Percentiles rank a stretch among this genome's conserved stretches.
phyloP scores from a whole-genome alignment of 2,113 vertebrate genomes.

The Alaudala cheleensis region DNA sequence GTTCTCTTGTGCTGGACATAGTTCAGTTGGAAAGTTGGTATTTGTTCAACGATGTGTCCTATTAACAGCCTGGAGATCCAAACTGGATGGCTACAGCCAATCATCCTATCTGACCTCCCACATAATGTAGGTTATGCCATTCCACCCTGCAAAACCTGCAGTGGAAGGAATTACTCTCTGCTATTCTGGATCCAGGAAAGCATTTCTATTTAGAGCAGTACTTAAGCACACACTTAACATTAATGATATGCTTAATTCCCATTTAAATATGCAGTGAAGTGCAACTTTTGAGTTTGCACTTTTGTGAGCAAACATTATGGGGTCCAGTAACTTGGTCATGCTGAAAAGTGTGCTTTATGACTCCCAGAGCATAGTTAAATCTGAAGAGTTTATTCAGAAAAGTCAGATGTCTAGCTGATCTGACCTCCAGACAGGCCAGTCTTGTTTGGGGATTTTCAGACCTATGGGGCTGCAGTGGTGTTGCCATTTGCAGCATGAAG shows the following conservation, averaged over 20 bases:
- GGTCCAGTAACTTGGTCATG: not conserved
- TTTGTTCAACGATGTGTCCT: not conserved
- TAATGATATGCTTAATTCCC: slow-evolving; percentile 27
- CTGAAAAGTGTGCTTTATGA: not conserved
- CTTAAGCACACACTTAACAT: slow-evolving; percentile 39
- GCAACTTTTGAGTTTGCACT: not conserved
- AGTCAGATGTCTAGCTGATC: not conserved
- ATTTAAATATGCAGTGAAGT: not conserved
- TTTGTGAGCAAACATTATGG: not conserved
- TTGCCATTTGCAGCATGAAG: not conserved
- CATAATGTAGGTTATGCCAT: not conserved
- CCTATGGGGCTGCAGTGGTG: not conserved
- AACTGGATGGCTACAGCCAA: not conserved
- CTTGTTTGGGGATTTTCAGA: not conserved
- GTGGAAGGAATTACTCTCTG: slow-evolving; percentile 19
- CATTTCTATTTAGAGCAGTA: slow-evolving; percentile 38
- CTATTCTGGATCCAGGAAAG: not conserved
- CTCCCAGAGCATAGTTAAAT: not conserved
- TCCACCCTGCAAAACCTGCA: not conserved
- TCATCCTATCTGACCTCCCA: not conserved
- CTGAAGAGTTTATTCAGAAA: not conserved
- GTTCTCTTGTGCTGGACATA: not conserved
- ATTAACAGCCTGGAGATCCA: not conserved
- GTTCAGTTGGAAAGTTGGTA: slow-evolving; percentile 18
- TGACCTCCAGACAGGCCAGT: not conserved